Base-by-base conservation (phyloP, 2,113 vertebrate species). In the Gallinago paraguaiae region DNA sequence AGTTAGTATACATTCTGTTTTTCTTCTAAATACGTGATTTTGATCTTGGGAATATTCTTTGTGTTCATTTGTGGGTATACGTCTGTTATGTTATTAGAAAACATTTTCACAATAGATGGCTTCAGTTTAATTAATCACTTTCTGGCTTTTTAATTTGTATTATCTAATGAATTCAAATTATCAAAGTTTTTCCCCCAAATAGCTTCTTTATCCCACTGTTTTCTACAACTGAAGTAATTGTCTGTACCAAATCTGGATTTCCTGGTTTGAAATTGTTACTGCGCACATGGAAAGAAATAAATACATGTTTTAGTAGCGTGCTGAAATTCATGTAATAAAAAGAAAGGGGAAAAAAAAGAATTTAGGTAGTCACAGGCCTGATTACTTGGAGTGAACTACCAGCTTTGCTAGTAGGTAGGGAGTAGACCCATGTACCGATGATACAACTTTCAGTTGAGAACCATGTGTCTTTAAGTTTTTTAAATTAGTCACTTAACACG, bases 211-310 rank as follows among this genome's bases (percentile, higher is more conserved):
- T 45, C 9, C 4, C 17, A 3, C 16, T 54, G 4, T 59, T 94
- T 69, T 41, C 13, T 81, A 56, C 35, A 33, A 56, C 19, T 69
- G 33, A 59, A 45, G 7, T 88, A 71, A 37, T 68, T 37, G 5
- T 56, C 25, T 51, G 0, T 74, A 15, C 24, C 2, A 3, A 70
- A n/a, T 78, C 41, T 61, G 41, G 8, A 43, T 81, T 92, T 93
- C 15, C 11, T 89, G 6, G 1, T 74, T 77, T 72, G n/a, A 63
- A 43, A 35, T 25, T 82, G 12, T 70, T 80, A 23, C 1, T 65
- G 27, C 27, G 78, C 8, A 33, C 0, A 0, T 57, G 27, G 33
- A 80, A 79, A 72, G 1, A 68, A 69, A 60, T 17, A 59, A 64
- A 48, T 69, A 6, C 6, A 4, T 31, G 10, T 18, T 82, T 63